Evolutionary conservation across 2,797 vertebrate genomes (phyloP), one percentile per base, ranked within the genome.

Genomic region (Parambassis ranga): DNA sequence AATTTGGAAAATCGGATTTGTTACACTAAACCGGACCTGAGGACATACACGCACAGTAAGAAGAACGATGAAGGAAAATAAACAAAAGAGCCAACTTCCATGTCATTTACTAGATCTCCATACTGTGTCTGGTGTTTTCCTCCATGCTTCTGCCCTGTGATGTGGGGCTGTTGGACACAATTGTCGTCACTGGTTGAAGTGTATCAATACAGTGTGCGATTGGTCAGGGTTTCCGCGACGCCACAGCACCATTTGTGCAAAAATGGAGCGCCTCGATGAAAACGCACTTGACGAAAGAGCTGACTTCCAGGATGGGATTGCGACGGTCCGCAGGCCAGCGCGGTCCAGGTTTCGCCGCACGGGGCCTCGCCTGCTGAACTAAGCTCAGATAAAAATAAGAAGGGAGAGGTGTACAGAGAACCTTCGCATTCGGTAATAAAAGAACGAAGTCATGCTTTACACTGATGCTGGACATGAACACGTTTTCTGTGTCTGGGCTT

Each of bases 101-200:
- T 53, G 62, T 79, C 61, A 88, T 82, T 78, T 60, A 70, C 58
- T 78, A 66, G 67, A 79, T 74, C 75, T 82, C 69, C 79, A 72
- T 82, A 77, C 73, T 28, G 33, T 68, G 57, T 71, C 51, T 75
- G 69, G 79, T 74, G 56, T 76, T 77, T 75, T 64, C 58, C 74
- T 66, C 65, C 67, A 67, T 59, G 46, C 65, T 13, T 64, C 58
- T 11, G 28, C 36, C 60, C 77, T 32, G 72, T 11, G 66, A 74
- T 19, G 57, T 32, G 33, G 50, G 69, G 61, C 51, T 27, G 61
- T 51, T 27, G 70, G 67, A 72, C 84, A 60, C 27, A 47, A 65
- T 41, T 60, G 62, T 76, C 31, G 15, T 72, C 51, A 32, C 48
- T 56, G 79, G 62, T 67, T 46, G 48, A 81, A 68, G 62, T 23